Percentiles rank a stretch among this genome's conserved stretches.
These are phyloP conservation scores for Porites cylindrica DNA, from an alignment of 92 coral and sea anemone genomes.

Conservation along the genomic window DNA sequence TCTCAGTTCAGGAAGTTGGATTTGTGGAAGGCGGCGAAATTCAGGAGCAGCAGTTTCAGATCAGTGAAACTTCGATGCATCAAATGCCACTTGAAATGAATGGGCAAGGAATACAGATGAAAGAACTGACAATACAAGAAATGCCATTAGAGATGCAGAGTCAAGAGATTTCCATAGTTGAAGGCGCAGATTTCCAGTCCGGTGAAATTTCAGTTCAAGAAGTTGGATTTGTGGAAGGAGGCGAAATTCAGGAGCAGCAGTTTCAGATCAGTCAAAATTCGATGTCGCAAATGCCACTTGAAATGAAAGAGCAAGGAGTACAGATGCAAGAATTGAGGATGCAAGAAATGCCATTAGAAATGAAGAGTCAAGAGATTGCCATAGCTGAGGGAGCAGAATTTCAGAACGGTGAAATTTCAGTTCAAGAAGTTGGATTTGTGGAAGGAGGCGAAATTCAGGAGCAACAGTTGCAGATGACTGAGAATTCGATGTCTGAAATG, in stretches of 20 bases:
- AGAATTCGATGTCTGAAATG: too few relatives aligned
- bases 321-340: background rate
- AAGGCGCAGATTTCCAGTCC: too few relatives aligned
- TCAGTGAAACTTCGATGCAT: constrained; percentile 12
- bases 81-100: constrained; percentile 45
- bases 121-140: background rate
- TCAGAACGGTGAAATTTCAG: background rate
- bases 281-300: too few relatives aligned
- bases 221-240: constrained; percentile 11
- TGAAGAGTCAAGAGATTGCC: too few relatives aligned
- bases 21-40: background rate
- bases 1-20: constrained; percentile 11
- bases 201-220: background rate
- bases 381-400: background rate
- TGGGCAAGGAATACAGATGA: constrained; percentile 28
- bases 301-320: too few relatives aligned
- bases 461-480: background rate
- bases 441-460: background rate
- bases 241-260: constrained; percentile 7
- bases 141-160: background rate
- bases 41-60: constrained; percentile 21
- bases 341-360: background rate
- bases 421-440: background rate
- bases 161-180: background rate
- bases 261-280: too few relatives aligned